phyloP scores from a whole-genome alignment of 2,888 invertebrate species.

The Sycophila texana region DNA sequence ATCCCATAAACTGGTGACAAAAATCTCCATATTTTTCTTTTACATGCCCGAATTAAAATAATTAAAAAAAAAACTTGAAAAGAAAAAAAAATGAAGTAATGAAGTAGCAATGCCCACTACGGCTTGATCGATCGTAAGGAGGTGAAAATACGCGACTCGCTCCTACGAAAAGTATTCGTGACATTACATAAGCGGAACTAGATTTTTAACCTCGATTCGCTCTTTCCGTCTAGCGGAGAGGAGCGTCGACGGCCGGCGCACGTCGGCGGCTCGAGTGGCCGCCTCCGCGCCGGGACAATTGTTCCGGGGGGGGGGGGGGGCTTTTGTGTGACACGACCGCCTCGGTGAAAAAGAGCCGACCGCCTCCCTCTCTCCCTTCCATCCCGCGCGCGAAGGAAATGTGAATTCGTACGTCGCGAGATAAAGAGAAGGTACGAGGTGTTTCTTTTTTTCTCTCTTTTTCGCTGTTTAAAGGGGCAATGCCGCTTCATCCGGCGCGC shows the following conservation, averaged over 20 bases:
- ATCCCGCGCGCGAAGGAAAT: not conserved
- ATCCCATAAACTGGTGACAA: not conserved
- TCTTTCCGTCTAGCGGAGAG: constrained; percentile 4
- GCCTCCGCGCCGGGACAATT: constrained; percentile 3
- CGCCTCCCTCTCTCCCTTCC: no score
- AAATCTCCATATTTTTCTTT: not conserved
- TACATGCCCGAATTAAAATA: not conserved
- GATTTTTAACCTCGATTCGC: constrained; percentile 44
- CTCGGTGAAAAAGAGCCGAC: constrained; percentile 12
- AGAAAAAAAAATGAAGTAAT: not conserved
- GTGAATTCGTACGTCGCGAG: constrained; percentile 33
- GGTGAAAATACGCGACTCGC: not conserved
- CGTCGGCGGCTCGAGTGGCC: no score
- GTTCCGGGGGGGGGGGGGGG: constrained; percentile 14
- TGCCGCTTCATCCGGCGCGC: no score
- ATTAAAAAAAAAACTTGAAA: not conserved
- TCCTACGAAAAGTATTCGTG: constrained; percentile 4
- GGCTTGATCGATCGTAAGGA: constrained; percentile 26
- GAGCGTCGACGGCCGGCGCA: not conserved
- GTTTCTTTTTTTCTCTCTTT: not conserved
- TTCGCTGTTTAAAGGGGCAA: no score
- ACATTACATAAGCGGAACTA: constrained; percentile 13
- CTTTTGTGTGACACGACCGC: constrained; percentile 11
- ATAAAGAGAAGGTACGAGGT: not conserved
- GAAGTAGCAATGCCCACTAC: not conserved